Conservation (phyloP, 2,113 vertebrate species). For the Prinia subflava region DNA sequence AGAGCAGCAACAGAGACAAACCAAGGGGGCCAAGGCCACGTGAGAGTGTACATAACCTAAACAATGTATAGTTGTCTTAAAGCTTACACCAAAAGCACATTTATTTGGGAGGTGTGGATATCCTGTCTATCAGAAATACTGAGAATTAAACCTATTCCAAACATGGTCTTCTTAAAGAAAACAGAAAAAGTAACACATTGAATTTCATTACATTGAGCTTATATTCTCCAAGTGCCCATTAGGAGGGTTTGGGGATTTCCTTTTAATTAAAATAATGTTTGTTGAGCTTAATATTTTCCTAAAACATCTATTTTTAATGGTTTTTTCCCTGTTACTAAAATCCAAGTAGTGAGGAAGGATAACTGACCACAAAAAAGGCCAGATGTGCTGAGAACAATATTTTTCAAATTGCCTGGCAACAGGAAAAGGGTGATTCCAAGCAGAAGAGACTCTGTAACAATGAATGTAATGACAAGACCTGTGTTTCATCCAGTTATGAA, state of each 20-base stretch:
- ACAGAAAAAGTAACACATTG: background rate
- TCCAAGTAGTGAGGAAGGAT: background rate
- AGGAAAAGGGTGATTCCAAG: slow-evolving; percentile 16
- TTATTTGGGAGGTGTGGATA: background rate
- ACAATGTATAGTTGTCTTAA: background rate
- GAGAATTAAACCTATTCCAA: background rate
- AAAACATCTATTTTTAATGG: slow-evolving; percentile 47
- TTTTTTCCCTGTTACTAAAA: slow-evolving; percentile 1
- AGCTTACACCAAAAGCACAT: background rate
- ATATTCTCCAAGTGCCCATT: slow-evolving; percentile 51
- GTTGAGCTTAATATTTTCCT: slow-evolving; percentile 50
- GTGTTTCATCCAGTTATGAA: slow-evolving; percentile 15
- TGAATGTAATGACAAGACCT: background rate
- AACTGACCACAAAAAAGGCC: slow-evolving; percentile 31
- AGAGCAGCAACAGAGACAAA: background rate
- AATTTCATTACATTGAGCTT: slow-evolving; percentile 33
- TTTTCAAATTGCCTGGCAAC: slow-evolving; percentile 57
- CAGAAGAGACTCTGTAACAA: background rate
- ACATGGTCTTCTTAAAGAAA: background rate
- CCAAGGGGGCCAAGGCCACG: background rate
- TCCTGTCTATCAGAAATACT: background rate
- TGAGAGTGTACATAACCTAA: background rate
- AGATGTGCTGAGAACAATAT: slow-evolving; percentile 56
- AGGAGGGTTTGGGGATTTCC: slow-evolving; percentile 42
- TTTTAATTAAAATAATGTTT: slow-evolving; percentile 63